These are phyloP conservation scores for Melipona bicolor DNA, from an alignment of 2,888 invertebrate species.

Conservation along the genomic window DNA sequence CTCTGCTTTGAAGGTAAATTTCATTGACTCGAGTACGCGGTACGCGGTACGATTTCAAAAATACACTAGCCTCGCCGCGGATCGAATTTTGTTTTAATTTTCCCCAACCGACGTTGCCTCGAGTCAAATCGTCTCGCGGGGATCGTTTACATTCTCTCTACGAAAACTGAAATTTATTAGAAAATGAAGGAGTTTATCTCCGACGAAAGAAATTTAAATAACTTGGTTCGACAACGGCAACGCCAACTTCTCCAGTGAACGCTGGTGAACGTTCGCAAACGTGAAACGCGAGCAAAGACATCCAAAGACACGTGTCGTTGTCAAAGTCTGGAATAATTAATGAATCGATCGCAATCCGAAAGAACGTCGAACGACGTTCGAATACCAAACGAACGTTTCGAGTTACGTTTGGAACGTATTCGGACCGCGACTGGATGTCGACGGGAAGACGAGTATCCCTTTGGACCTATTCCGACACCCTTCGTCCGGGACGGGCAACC, in stretches of 20 bases:
- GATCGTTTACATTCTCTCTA: too few relatives aligned
- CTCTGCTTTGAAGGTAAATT: conserved; percentile 22
- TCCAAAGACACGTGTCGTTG: background rate
- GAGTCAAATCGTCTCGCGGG: too few relatives aligned
- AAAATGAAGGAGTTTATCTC: too few relatives aligned
- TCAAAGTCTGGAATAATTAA: background rate
- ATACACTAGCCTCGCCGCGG: too few relatives aligned
- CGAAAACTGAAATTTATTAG: too few relatives aligned
- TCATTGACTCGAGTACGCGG: conserved; percentile 15
- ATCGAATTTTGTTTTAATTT: background rate
- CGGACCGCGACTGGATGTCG: conserved; percentile 39
- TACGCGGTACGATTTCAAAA: background rate
- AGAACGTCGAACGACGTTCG: conserved; percentile 21
- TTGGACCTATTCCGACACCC: conserved; percentile 39
- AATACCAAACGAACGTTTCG: too few relatives aligned
- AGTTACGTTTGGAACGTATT: conserved; percentile 63
- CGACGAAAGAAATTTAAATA: too few relatives aligned
- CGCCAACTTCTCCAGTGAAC: too few relatives aligned
- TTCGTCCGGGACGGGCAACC: conserved; percentile 40
- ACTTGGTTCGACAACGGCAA: too few relatives aligned
- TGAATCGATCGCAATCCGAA: conserved; percentile 26
- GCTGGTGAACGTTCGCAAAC: background rate
- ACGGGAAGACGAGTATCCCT: conserved; percentile 71
- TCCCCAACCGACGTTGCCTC: background rate
- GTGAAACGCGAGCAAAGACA: background rate